Evolutionary conservation across 2,888 invertebrate genomes (phyloP), one percentile per base, ranked within the genome.

Genomic region (Phaonia tiefii): DNA sequence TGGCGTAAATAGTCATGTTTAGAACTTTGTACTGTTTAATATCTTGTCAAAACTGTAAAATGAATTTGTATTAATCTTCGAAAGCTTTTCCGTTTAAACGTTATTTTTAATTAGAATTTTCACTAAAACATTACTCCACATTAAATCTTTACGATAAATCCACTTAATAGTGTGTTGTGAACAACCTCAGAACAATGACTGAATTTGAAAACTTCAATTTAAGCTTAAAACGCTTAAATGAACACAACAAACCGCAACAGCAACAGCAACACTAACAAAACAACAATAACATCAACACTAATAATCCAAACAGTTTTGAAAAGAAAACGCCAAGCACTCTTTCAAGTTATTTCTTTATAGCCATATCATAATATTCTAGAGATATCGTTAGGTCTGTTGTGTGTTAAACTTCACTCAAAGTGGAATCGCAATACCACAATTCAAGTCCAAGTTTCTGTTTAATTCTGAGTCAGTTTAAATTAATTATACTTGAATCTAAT

Each of bases 1-100:
- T 86, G 60, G 89, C 89, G 86, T 90, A 90, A 83, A 90, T 85
- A 77, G 89, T 90, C 89, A 90, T 90, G 82, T 82, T 88, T 58
- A 74, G 63, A 78, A 75, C 65, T 74, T 79, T 74, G 42, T 26
- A 51, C 25, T 31, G 31, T 49, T 66, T 25, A 44, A 15, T 5
- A 37, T 31, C 15, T 4, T 51, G 8, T 20, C 42, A 42, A 42
- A 44, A 51, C 3, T 44, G n/a, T n/a, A n/a, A n/a, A n/a, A n/a
- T 44, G 2, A 44, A 11, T 44, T n/a, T 44, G 3, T 51, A 20
- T 51, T 51, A 20, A 10, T 20, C 20, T 22, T n/a, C n/a, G n/a
- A n/a, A n/a, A n/a, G n/a, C n/a, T n/a, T n/a, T n/a, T n/a, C n/a
- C n/a, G n/a, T n/a, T n/a, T n/a, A n/a, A n/a, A n/a, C n/a, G n/a